Conservation (phyloP, 1,140 invertebrate species). For the Drosophila setifemur region DNA sequence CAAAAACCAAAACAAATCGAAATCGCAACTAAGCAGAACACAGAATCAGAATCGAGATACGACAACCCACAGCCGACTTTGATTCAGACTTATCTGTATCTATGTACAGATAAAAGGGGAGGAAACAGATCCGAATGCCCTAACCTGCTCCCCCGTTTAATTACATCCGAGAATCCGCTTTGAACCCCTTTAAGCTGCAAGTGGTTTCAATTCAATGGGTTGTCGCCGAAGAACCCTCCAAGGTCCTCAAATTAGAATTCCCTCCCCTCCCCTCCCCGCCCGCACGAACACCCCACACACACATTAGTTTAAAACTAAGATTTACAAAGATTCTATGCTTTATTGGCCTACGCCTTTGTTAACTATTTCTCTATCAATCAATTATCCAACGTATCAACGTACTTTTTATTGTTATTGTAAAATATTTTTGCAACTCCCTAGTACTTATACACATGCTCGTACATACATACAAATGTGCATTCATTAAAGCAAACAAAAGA, state of each 20-base stretch:
- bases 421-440: constrained; percentile 58
- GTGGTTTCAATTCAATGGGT: constrained; percentile 31
- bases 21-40: constrained; percentile 17
- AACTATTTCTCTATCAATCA: constrained; percentile 19
- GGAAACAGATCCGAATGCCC: not conserved
- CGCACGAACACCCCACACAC: too few species aligned
- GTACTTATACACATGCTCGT: constrained; percentile 47
- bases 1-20: constrained; percentile 5
- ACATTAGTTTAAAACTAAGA: constrained; percentile 20
- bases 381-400: constrained; percentile 49
- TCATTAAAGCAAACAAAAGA: too few species aligned
- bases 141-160: not conserved
- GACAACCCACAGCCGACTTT: constrained; percentile 6
- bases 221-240: not conserved
- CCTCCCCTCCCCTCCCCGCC: not conserved
- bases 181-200: constrained; percentile 17
- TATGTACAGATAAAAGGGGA: not conserved
- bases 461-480: constrained; percentile 10
- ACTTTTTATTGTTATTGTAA: constrained; percentile 60
- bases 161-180: not conserved
- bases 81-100: constrained; percentile 2
- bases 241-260: not conserved
- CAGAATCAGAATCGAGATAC: constrained; percentile 20
- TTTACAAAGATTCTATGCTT: constrained; percentile 23
- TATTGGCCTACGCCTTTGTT: constrained; percentile 54